A percentile compares a stretch with the other conserved stretches of the same genome.
Conservation (phyloP, 2,113 vertebrate species). For the Otolemur garnettii region DNA sequence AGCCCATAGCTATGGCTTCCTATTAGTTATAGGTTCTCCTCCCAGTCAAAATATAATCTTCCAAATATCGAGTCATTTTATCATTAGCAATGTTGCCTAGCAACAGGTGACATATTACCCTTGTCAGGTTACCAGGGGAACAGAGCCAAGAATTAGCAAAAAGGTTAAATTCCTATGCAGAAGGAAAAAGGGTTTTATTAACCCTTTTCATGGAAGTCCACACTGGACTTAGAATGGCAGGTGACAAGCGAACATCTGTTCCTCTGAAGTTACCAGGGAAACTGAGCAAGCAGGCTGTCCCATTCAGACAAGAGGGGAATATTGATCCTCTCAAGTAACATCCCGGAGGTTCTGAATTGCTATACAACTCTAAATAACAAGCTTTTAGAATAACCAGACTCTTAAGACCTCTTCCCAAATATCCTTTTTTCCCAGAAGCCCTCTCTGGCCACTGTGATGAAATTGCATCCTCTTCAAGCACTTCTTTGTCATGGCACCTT, state of each 20-base stretch:
- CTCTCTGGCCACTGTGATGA: neutral
- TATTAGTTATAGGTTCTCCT: neutral
- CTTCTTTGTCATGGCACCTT: neutral
- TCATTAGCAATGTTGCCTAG: constrained; percentile 47
- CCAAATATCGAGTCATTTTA: constrained; percentile 8
- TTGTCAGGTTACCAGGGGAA: constrained; percentile 36
- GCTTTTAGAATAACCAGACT: neutral
- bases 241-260: neutral
- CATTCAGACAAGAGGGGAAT: neutral
- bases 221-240: neutral
- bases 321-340: neutral
- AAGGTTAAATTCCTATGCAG: neutral
- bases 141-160: constrained; percentile 28
- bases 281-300: neutral
- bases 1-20: neutral
- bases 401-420: neutral
- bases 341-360: neutral
- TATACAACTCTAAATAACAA: neutral
- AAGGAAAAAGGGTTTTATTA: neutral
- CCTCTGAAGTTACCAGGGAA: neutral
- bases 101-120: constrained; percentile 4
- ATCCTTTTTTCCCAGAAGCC: neutral
- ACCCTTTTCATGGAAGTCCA: neutral
- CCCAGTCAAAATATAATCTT: neutral
- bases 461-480: neutral